A percentile compares a stretch with the other conserved stretches of the same genome.
These are phyloP conservation scores for Steinernema hermaphroditum DNA, from an alignment of 2,888 invertebrate genomes.

Conservation along the genomic window DNA sequence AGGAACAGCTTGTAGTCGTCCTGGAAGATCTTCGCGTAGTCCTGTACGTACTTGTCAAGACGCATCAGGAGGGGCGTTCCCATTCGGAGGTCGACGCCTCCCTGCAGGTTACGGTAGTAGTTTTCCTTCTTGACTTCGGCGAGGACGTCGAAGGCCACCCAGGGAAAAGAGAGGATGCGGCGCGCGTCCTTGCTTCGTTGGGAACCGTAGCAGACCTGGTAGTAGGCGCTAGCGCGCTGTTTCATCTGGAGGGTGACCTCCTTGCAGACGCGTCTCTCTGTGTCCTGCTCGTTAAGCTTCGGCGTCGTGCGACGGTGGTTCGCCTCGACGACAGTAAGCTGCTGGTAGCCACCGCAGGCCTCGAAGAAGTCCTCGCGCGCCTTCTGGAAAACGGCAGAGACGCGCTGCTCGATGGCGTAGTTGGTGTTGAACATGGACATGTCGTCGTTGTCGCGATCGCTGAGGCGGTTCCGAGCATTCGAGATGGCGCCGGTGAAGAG, in stretches of 20 bases:
- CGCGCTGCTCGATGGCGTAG: constrained; percentile 59
- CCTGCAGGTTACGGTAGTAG: background rate
- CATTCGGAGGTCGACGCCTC: background rate
- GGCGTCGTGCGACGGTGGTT: background rate
- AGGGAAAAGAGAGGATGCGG: constrained; percentile 54
- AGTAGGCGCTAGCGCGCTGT: constrained; percentile 52
- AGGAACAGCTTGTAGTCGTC: background rate
- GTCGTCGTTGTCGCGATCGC: constrained; percentile 64
- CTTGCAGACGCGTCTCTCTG: background rate
- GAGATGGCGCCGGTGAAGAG: constrained; percentile 57
- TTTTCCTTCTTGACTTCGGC: constrained; percentile 38
- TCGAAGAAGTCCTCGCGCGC: constrained; percentile 46
- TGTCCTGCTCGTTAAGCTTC: background rate
- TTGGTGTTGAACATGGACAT: constrained; percentile 62
- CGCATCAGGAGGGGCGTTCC: background rate
- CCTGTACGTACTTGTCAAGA: background rate
- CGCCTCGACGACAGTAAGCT: background rate
- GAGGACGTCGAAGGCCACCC: constrained; percentile 57
- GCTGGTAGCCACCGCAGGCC: background rate
- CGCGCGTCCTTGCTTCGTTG: background rate
- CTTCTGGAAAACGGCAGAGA: constrained; percentile 39
- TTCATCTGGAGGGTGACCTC: constrained; percentile 38
- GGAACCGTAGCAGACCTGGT: constrained; percentile 47
- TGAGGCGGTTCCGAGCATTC: constrained; percentile 54
- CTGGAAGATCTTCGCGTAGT: background rate